Evolutionary conservation across 2,888 invertebrate genomes (phyloP).

Genomic region (Mylabris sibirica): DNA sequence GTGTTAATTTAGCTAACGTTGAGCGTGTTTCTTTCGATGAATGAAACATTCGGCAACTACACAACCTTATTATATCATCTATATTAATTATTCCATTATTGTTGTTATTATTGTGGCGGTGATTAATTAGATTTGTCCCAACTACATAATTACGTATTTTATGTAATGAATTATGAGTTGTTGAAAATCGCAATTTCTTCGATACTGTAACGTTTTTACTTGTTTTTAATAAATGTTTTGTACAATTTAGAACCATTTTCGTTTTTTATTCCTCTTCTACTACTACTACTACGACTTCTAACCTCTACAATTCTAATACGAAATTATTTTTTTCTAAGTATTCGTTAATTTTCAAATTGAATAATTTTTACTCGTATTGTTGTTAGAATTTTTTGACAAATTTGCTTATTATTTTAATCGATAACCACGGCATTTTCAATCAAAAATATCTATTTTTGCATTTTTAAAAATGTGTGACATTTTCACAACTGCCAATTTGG

Average conservation of each 20-base stretch:
- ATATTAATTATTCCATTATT: slow-evolving; percentile 13
- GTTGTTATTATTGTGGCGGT: not conserved
- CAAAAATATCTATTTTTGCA: slow-evolving; percentile 29
- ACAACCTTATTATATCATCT: slow-evolving; percentile 25
- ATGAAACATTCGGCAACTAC: slow-evolving; percentile 40
- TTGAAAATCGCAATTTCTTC: slow-evolving; percentile 41
- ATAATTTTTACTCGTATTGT: not conserved
- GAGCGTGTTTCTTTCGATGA: slow-evolving; percentile 48
- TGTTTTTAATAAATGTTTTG: slow-evolving; percentile 47
- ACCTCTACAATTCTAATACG: slow-evolving; percentile 3
- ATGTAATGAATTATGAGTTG: slow-evolving; percentile 15
- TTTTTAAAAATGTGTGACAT: slow-evolving; percentile 23
- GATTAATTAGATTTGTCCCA: slow-evolving; percentile 2
- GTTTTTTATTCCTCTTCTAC: slow-evolving; percentile 18
- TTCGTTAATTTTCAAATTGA: not conserved
- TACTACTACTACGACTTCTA: not conserved
- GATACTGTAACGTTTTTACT: slow-evolving; percentile 44
- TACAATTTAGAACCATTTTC: slow-evolving; percentile 52
- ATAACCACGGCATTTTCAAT: slow-evolving; percentile 18
- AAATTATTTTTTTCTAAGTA: not conserved
- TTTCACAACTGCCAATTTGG: slow-evolving; percentile 14
- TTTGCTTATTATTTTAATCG: slow-evolving; percentile 13
- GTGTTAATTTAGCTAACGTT: slow-evolving; percentile 53
- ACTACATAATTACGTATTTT: slow-evolving; percentile 23
- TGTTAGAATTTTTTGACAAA: not conserved